A percentile compares a stretch with the other conserved stretches of the same genome.
These are phyloP conservation scores for Thunnus albacares DNA, from an alignment of 2,797 vertebrate genomes.

Conservation along the genomic window DNA sequence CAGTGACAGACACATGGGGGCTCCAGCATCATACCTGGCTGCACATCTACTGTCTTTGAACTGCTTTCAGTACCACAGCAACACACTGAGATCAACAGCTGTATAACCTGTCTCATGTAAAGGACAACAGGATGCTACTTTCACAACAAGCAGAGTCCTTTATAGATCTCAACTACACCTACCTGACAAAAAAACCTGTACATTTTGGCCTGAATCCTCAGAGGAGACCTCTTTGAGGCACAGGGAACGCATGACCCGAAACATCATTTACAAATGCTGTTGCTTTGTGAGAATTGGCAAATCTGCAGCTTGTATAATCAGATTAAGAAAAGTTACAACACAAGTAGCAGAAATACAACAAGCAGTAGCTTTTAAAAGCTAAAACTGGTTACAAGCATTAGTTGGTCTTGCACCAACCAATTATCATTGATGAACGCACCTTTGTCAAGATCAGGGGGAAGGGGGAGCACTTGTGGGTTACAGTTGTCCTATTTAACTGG, in stretches of 20 bases:
- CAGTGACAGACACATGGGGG: background rate
- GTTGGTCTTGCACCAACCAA: no score
- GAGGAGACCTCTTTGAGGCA: no score
- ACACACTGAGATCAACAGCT: background rate
- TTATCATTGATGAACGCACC: no score
- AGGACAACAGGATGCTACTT: background rate
- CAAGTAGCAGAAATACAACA: background rate
- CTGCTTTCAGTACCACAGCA: background rate
- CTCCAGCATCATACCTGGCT: slow-evolving; percentile 1
- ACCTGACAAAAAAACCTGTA: no score
- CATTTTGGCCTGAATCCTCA: no score
- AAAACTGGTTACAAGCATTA: no score
- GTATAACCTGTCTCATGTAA: background rate
- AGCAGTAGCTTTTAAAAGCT: background rate
- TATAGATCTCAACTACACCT: no score
- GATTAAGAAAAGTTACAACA: background rate
- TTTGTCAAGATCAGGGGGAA: no score
- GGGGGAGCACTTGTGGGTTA: no score
- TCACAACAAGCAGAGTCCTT: no score
- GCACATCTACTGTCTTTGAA: background rate
- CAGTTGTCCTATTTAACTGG: no score
- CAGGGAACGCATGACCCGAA: no score
- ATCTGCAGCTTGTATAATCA: background rate
- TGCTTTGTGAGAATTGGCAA: background rate
- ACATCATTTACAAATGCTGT: background rate